A percentile compares a stretch with the other conserved stretches of the same genome.
Conservation (phyloP, 2,888 invertebrate genomes). For the Aphidius colemani region DNA sequence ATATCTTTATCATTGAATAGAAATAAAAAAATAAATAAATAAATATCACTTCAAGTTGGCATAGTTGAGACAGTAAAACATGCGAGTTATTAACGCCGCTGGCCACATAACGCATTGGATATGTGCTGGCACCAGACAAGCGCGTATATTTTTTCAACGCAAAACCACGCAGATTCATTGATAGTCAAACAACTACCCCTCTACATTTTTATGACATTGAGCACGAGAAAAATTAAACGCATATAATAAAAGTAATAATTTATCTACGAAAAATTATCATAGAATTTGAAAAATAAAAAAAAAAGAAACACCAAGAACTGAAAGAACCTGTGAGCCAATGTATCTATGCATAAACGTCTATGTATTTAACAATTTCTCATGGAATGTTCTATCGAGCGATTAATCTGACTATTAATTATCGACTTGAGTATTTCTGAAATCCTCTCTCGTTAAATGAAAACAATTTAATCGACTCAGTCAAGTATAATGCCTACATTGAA, state of each 20-base stretch:
- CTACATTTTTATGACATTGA: conserved; percentile 2
- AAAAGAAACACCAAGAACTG: conserved; percentile 12
- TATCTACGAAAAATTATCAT: background rate
- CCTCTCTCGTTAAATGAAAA: conserved; percentile 38
- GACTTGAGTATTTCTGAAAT: conserved; percentile 33
- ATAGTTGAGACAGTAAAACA: conserved; percentile 27
- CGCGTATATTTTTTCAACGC: conserved; percentile 20
- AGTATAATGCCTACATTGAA: conserved; percentile 1
- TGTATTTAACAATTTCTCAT: conserved; percentile 28
- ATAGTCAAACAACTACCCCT: conserved; percentile 12
- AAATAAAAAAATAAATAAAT: too few species aligned
- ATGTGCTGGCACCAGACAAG: conserved; percentile 25
- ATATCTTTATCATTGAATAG: too few species aligned
- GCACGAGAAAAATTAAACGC: too few species aligned
- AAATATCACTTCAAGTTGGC: conserved; percentile 18
- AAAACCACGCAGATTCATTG: conserved; percentile 24
- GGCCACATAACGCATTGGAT: conserved; percentile 24
- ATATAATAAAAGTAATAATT: background rate
- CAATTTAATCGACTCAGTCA: conserved; percentile 35
- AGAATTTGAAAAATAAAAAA: conserved; percentile 5
- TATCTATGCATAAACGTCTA: background rate
- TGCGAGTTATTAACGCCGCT: conserved; percentile 27
- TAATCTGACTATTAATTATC: conserved; percentile 55
- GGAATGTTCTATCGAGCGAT: conserved; percentile 47
- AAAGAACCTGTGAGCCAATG: conserved; percentile 6